Evolutionary conservation across 2,113 vertebrate genomes (phyloP), one percentile per base, ranked within the genome.

Genomic region (Chaetodon trifascialis): DNA sequence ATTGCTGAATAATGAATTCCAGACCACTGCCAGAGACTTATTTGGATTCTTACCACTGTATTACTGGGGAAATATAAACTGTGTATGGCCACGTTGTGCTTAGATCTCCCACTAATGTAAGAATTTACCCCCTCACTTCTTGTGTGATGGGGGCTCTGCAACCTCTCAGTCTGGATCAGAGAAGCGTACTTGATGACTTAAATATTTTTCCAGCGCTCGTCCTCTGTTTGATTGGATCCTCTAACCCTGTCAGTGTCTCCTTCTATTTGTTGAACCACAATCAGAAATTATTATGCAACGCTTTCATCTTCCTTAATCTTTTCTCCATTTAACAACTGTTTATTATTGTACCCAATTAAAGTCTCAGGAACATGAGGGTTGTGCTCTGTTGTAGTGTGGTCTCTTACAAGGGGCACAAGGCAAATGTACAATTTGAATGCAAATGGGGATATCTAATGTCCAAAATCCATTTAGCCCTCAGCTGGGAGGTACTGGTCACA

Each of bases 371-470:
- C 52, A 71, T 5, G 15, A 23, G 30, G 25, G 23, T 21, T 21
- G 56, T 62, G 56, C 38, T 66, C 25, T 78, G 66, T 69, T 30
- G 44, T 54, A 36, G 23, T 42, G 23, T 25, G 71, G 40, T 73
- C 23, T 73, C 51, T 75, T 67, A 54, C 58, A 60, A 71, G 67
- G 70, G 54, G 30, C 30, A 30, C 30, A 30, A 30, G 30, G 30
- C 30, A 73, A 76, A 58, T 19, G 21, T 14, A 69, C 15, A 36
- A 62, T 79, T 54, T 77, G 78, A 88, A 89, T 83, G 79, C 73
- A 87, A 86, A 86, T 85, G 51, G 10, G 36, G 56, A 44, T 73
- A 67, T 74, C 63, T 77, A 60, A 65, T 85, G 84, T 91, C 84
- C 81, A 54, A 30, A 30, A 74, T 59, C 72, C 81, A 80, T 76